A percentile compares a stretch with the other conserved stretches of the same genome.
These are phyloP conservation scores for Helostoma temminkii DNA, from an alignment of 2,797 vertebrate genomes.

Conservation along the genomic window DNA sequence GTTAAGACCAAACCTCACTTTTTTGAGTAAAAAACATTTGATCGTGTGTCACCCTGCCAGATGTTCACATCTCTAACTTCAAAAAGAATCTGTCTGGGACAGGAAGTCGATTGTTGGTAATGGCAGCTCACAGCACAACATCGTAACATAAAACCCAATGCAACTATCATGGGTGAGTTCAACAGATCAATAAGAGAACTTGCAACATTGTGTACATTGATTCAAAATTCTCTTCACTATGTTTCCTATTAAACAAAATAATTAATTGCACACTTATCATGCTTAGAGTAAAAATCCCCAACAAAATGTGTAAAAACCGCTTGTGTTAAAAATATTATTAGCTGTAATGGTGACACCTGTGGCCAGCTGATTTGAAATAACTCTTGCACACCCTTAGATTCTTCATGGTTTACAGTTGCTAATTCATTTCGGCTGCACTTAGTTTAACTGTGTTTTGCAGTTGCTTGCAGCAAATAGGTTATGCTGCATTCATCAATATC, in stretches of 20 bases:
- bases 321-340: too few relatives aligned
- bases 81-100: neutral
- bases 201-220: neutral
- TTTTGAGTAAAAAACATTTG: constrained; percentile 2
- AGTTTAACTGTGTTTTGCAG: neutral
- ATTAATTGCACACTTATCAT: too few relatives aligned
- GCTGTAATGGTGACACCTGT: too few relatives aligned
- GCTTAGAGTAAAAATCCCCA: too few relatives aligned
- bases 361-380: too few relatives aligned
- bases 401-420: too few relatives aligned
- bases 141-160: neutral
- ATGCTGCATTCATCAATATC: neutral
- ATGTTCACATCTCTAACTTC: neutral
- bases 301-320: too few relatives aligned
- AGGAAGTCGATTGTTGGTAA: neutral
- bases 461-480: neutral
- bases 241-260: neutral
- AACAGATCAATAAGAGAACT: neutral
- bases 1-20: too few relatives aligned
- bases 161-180: neutral
- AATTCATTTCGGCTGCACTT: too few relatives aligned
- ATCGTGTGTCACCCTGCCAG: neutral
- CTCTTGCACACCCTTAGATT: too few relatives aligned
- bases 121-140: neutral
- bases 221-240: too few relatives aligned